A percentile compares a stretch with the other conserved stretches of the same genome.
These are phyloP conservation scores for Rhipidura dahli DNA, from an alignment of 2,113 vertebrate species.

Conservation along the genomic window DNA sequence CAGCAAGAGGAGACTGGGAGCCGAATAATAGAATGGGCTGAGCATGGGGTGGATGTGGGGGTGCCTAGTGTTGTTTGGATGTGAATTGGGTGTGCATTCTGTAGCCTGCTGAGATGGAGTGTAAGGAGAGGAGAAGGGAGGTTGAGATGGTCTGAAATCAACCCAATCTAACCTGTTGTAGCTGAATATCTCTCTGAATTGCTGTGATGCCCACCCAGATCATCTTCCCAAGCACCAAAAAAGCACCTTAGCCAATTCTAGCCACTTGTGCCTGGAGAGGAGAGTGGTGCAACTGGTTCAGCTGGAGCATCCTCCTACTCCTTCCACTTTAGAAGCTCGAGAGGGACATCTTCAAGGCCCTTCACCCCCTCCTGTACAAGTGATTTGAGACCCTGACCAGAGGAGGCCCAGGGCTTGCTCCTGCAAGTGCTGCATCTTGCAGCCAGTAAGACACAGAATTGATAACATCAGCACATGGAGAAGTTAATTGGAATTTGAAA, in stretches of 20 bases:
- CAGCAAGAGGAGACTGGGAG: background rate
- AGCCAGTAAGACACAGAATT: background rate
- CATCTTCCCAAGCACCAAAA: background rate
- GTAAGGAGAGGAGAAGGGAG: background rate
- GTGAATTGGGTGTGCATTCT: background rate
- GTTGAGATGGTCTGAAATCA: background rate
- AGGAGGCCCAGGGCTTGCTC: background rate
- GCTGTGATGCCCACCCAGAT: background rate
- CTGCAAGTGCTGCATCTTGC: background rate
- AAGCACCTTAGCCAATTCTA: background rate
- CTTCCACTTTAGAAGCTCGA: background rate
- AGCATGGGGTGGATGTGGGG: background rate
- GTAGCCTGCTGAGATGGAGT: background rate
- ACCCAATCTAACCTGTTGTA: background rate
- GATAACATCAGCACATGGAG: background rate
- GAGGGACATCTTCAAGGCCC: background rate
- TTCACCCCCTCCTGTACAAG: background rate
- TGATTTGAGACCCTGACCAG: background rate
- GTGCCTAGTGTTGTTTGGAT: background rate
- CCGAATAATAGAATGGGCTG: background rate
- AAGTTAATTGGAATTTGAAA: slow-evolving; percentile 11
- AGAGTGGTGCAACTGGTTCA: background rate
- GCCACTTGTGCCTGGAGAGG: background rate
- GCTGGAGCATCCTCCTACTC: background rate
- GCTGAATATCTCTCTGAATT: background rate